phyloP scores from a whole-genome alignment of 2,888 invertebrate genomes.

The Drosophila seclusa region DNA sequence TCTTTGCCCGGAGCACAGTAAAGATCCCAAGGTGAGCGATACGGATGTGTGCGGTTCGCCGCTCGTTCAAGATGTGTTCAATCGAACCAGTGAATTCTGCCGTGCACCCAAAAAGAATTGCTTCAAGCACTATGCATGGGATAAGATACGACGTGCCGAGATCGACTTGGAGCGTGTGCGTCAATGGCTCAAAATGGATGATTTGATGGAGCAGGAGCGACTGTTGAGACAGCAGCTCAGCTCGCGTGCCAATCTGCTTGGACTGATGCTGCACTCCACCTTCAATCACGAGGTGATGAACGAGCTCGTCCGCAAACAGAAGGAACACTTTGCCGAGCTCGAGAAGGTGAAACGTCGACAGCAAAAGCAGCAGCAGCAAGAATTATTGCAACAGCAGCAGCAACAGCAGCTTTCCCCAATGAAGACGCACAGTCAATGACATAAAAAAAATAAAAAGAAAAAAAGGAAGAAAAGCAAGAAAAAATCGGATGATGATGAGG shows the following conservation, averaged over 20 bases:
- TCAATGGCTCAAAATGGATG: slow-evolving; percentile 97
- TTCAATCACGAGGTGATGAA: slow-evolving; percentile 97
- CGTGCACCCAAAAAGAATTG: slow-evolving; percentile 94
- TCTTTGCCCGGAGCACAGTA: slow-evolving; percentile 98
- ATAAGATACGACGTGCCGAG: slow-evolving; percentile 96
- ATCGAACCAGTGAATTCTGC: slow-evolving; percentile 94
- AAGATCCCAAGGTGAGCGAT: slow-evolving; percentile 95
- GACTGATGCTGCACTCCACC: slow-evolving; percentile 98
- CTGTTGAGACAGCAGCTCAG: slow-evolving; percentile 91
- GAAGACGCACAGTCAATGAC: slow-evolving; percentile 17
- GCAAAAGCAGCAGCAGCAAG: slow-evolving; percentile 12
- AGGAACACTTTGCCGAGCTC: slow-evolving; percentile 77
- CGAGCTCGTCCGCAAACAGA: slow-evolving; percentile 86
- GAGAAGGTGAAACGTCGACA: slow-evolving; percentile 66
- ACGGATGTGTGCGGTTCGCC: slow-evolving; percentile 97
- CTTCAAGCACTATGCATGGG: slow-evolving; percentile 97
- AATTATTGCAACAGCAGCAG: slow-evolving; percentile 5
- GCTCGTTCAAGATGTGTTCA: slow-evolving; percentile 92
- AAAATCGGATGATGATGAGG: background rate
- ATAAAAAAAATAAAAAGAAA: slow-evolving; percentile 1
- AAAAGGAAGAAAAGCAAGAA: background rate
- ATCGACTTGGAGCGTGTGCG: slow-evolving; percentile 97
- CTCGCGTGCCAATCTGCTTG: slow-evolving; percentile 95
- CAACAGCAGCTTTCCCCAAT: background rate
- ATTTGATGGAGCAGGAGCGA: slow-evolving; percentile 96